Conservation (phyloP, 2,888 invertebrate genomes). For the Hoplodrina blanda region DNA sequence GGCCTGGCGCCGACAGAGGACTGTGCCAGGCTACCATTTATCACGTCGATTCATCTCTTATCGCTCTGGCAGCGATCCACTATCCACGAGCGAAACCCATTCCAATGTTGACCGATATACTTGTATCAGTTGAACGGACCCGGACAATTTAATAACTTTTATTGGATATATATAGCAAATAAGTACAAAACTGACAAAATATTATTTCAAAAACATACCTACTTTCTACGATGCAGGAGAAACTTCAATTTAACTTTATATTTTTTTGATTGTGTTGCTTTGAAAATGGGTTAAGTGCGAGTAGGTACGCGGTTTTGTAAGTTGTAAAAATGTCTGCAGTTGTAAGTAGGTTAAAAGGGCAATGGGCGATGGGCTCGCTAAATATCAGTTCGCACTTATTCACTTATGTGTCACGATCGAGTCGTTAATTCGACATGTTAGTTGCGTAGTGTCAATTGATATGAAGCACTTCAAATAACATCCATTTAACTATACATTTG, state of each 20-base stretch:
- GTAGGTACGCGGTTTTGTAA: not conserved
- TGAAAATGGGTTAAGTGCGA: not conserved
- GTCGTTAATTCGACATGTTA: constrained; percentile 41
- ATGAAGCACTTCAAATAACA: constrained; percentile 35
- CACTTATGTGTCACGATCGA: constrained; percentile 26
- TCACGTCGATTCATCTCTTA: constrained; percentile 70
- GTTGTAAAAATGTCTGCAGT: constrained; percentile 16
- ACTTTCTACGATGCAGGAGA: not conserved
- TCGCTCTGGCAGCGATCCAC: constrained; percentile 72
- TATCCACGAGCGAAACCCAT: constrained; percentile 48
- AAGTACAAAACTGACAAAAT: not conserved
- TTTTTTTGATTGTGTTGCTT: not conserved
- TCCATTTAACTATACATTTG: constrained; percentile 9
- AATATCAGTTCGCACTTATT: constrained; percentile 51
- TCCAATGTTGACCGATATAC: constrained; percentile 59
- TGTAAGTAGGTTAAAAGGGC: constrained; percentile 50
- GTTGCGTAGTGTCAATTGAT: constrained; percentile 45
- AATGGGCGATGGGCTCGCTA: constrained; percentile 39
- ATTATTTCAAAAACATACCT: not conserved
- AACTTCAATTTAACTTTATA: not conserved
- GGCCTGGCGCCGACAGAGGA: constrained; percentile 74
- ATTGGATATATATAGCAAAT: constrained; percentile 7
- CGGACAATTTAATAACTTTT: constrained; percentile 38
- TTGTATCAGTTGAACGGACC: constrained; percentile 25
- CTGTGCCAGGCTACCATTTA: constrained; percentile 69